A percentile compares a stretch with the other conserved stretches of the same genome.
phyloP scores from a whole-genome alignment of 2,888 invertebrate species.

The Drosophila formosana region DNA sequence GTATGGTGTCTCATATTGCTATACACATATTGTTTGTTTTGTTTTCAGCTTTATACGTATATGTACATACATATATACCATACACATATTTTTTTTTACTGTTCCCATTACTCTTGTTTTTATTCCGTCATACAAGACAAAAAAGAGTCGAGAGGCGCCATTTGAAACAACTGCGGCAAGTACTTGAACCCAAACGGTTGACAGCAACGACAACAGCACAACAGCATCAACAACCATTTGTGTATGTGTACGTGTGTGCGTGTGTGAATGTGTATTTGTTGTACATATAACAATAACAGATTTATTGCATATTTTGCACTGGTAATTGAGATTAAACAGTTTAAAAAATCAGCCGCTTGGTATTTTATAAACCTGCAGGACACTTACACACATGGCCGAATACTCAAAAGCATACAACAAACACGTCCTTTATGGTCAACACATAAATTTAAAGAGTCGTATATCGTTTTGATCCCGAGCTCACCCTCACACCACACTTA shows the following conservation, averaged over 20 bases:
- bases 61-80: slow-evolving; percentile 10
- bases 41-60: background rate
- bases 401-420: slow-evolving; percentile 9
- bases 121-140: slow-evolving; percentile 74
- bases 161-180: slow-evolving; percentile 75
- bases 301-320: slow-evolving; percentile 79
- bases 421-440: slow-evolving; percentile 50
- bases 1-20: slow-evolving; percentile 40
- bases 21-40: slow-evolving; percentile 2
- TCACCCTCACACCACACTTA: slow-evolving; percentile 19
- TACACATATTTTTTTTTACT: slow-evolving; percentile 39
- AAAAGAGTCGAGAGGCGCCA: slow-evolving; percentile 60
- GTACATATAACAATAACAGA: slow-evolving; percentile 73
- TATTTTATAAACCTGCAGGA: slow-evolving; percentile 75
- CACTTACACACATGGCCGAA: slow-evolving; percentile 16
- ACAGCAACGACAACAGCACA: slow-evolving; percentile 34
- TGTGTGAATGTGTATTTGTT: slow-evolving; percentile 15
- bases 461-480: slow-evolving; percentile 53
- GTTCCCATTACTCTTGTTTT: slow-evolving; percentile 77
- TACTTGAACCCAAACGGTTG: slow-evolving; percentile 69
- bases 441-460: slow-evolving; percentile 71
- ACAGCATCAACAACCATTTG: slow-evolving; percentile 18
- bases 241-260: slow-evolving; percentile 15
- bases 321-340: slow-evolving; percentile 82
- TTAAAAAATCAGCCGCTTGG: slow-evolving; percentile 77